Evolutionary conservation across 2,888 invertebrate genomes (phyloP).

Genomic region (Acronicta alni): DNA sequence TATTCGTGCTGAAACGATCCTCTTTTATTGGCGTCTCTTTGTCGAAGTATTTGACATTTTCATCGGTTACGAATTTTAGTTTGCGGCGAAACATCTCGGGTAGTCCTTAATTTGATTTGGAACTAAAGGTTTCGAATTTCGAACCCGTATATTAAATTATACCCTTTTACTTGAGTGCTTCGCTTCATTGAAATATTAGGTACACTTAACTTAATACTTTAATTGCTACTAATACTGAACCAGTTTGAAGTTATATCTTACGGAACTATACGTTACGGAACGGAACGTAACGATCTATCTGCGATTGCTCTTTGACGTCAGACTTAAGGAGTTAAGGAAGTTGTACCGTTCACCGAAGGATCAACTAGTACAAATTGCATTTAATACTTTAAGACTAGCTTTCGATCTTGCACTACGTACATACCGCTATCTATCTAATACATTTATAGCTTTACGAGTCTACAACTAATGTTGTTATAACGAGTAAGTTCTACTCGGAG

Average conservation of each 20-base stretch:
- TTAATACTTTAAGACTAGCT: conserved; percentile 29
- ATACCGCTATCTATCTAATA: conserved; percentile 9
- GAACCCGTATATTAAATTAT: not conserved
- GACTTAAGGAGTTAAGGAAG: conserved; percentile 18
- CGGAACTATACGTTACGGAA: no score
- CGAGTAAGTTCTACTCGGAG: not conserved
- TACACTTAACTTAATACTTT: conserved; percentile 12
- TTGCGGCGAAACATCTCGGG: conserved; percentile 44
- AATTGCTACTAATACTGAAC: conserved; percentile 5
- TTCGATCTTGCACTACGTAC: conserved; percentile 15
- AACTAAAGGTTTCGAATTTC: conserved; percentile 27
- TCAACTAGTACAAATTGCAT: conserved; percentile 26
- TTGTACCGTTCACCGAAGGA: conserved; percentile 18
- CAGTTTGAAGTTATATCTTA: not conserved
- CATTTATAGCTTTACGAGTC: conserved; percentile 20
- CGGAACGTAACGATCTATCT: conserved; percentile 2
- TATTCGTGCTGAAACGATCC: conserved; percentile 85
- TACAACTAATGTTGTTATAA: conserved; percentile 6
- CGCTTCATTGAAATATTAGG: conserved; percentile 1
- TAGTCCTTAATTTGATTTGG: conserved; percentile 26
- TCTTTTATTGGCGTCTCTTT: conserved; percentile 85
- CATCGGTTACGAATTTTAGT: conserved; percentile 63
- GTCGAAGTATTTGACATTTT: conserved; percentile 78
- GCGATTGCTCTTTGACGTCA: conserved; percentile 10
- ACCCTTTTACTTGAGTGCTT: not conserved